Evolutionary conservation across 2,888 invertebrate genomes (phyloP).

Genomic region (Aphidoletes aphidimyza): DNA sequence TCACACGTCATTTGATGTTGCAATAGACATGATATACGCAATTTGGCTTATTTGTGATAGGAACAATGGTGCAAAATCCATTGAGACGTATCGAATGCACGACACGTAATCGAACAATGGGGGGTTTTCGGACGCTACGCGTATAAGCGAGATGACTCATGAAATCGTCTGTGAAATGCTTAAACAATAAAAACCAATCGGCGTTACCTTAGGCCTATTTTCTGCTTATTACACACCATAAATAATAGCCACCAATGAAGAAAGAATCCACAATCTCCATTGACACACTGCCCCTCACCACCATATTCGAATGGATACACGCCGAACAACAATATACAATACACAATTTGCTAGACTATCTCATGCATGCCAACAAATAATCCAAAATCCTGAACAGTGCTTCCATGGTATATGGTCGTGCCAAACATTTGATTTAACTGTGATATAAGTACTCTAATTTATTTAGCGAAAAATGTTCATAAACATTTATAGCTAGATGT

Average conservation of each 20-base stretch:
- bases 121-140: not conserved
- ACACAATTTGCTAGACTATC: too few relatives aligned
- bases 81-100: not conserved
- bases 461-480: not conserved
- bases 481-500: too few relatives aligned
- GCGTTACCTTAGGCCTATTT: not conserved
- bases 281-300: not conserved
- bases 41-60: not conserved
- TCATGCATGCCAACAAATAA: not conserved
- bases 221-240: not conserved
- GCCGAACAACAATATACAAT: too few relatives aligned
- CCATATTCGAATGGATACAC: too few relatives aligned
- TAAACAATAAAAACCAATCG: conserved; percentile 9
- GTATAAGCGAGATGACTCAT: not conserved
- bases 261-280: not conserved
- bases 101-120: not conserved
- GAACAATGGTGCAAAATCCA: not conserved
- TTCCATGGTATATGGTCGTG: not conserved
- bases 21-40: not conserved
- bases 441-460: not conserved
- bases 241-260: not conserved
- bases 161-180: not conserved
- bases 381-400: not conserved
- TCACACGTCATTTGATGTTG: not conserved
- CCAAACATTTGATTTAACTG: not conserved